Conservation (phyloP, 1,140 invertebrate species). For the Drosophila arizonae region DNA sequence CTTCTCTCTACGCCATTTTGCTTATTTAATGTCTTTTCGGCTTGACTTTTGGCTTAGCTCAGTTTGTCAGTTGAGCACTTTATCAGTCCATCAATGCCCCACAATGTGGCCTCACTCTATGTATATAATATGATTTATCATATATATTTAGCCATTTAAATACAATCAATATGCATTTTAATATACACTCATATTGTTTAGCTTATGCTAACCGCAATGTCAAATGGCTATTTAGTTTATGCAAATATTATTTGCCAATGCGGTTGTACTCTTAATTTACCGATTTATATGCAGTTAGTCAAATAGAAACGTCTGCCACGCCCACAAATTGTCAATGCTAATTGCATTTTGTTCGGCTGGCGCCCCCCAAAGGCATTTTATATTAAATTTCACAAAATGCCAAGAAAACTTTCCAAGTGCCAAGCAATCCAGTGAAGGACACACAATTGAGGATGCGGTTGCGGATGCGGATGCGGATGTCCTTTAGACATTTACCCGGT, state of each 20-base stretch:
- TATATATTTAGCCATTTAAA: neutral
- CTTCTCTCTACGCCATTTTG: neutral
- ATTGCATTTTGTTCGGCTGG: constrained; percentile 62
- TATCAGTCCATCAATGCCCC: constrained; percentile 20
- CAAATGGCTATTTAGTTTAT: constrained; percentile 30
- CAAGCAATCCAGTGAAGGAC: constrained; percentile 28
- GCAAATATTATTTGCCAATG: constrained; percentile 58
- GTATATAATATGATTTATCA: constrained; percentile 4
- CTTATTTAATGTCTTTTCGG: constrained; percentile 10
- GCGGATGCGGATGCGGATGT: constrained; percentile 9
- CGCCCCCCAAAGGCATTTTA: constrained; percentile 41
- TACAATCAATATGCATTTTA: neutral
- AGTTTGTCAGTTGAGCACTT: constrained; percentile 32
- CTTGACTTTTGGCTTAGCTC: constrained; percentile 20
- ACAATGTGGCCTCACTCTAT: constrained; percentile 57
- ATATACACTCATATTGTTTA: neutral
- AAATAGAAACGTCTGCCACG: neutral
- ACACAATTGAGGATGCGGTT: constrained; percentile 20
- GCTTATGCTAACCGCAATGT: constrained; percentile 15
- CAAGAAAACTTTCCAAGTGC: constrained; percentile 31
- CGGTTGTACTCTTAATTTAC: constrained; percentile 41
- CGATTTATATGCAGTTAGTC: constrained; percentile 23
- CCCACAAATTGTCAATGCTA: constrained; percentile 56
- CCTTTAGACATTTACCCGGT: constrained; percentile 5
- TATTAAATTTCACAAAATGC: constrained; percentile 59